Conservation (phyloP, 2,113 vertebrate species). For the Verasper variegatus region DNA sequence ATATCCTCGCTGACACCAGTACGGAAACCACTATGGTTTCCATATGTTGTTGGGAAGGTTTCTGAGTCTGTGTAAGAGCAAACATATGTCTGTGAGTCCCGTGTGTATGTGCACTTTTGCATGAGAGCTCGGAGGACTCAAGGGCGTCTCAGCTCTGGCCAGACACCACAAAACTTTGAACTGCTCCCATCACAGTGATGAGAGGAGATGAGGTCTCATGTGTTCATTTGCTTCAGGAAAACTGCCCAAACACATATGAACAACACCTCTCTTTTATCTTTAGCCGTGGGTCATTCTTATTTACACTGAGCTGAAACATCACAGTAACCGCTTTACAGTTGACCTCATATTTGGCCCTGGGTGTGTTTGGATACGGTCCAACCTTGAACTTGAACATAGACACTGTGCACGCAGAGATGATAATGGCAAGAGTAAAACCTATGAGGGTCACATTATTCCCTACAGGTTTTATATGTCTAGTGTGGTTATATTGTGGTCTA, state of each 20-base stretch:
- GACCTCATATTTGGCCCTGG: not conserved
- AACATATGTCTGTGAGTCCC: slow-evolving; percentile 58
- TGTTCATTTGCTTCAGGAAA: slow-evolving; percentile 31
- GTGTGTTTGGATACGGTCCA: not conserved
- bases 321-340: not conserved
- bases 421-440: not conserved
- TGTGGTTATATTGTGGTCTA: slow-evolving; percentile 26
- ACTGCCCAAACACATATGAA: slow-evolving; percentile 3
- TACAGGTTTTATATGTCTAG: slow-evolving; percentile 48
- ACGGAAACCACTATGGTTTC: slow-evolving; percentile 71
- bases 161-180: slow-evolving; percentile 58
- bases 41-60: slow-evolving; percentile 62
- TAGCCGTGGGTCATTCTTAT: too few species aligned
- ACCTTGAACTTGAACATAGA: not conserved
- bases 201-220: slow-evolving; percentile 44
- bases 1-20: slow-evolving; percentile 51
- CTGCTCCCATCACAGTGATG: slow-evolving; percentile 52
- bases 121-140: slow-evolving; percentile 36
- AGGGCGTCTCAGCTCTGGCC: slow-evolving; percentile 45
- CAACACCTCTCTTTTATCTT: slow-evolving; percentile 15
- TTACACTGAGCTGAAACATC: too few species aligned
- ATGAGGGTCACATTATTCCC: not conserved
- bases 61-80: slow-evolving; percentile 55
- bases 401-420: not conserved
- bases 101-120: slow-evolving; percentile 24